Percentiles rank a stretch among this genome's conserved stretches.
Conservation (phyloP, 2,797 vertebrate species). For the Neosilurus mollespiculum region DNA sequence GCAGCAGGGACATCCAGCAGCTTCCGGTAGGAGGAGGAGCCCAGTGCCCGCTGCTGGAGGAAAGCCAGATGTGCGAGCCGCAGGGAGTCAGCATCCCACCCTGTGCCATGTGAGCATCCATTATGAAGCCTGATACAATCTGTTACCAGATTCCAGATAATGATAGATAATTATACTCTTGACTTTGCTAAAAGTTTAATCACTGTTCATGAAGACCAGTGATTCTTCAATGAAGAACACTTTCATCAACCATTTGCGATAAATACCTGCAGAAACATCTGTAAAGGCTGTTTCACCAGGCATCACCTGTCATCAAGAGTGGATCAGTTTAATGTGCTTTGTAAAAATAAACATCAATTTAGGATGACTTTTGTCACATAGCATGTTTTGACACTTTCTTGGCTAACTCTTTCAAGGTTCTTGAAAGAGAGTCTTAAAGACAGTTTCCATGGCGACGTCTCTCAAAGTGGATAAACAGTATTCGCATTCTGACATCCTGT, state of each 20-base stretch:
- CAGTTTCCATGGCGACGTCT: background rate
- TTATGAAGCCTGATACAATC: background rate
- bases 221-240: too few relatives aligned
- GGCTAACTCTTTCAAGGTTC: background rate
- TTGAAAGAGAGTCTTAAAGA: background rate
- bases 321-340: background rate
- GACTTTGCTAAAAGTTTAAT: background rate
- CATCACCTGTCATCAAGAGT: background rate
- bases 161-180: background rate
- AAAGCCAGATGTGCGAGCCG: slow-evolving; percentile 79
- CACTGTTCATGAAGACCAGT: background rate
- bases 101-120: slow-evolving; percentile 84
- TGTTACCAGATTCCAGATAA: background rate
- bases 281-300: background rate
- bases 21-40: slow-evolving; percentile 80
- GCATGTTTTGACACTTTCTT: background rate
- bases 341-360: background rate
- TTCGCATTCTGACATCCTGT: too few relatives aligned
- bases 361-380: background rate
- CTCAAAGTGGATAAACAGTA: background rate
- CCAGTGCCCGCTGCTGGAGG: slow-evolving; percentile 81
- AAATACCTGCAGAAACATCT: background rate
- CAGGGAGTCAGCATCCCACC: slow-evolving; percentile 75
- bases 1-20: slow-evolving; percentile 80
- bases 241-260: background rate